Evolutionary conservation across 2,888 invertebrate genomes (phyloP).

Genomic region (Pecten maximus): DNA sequence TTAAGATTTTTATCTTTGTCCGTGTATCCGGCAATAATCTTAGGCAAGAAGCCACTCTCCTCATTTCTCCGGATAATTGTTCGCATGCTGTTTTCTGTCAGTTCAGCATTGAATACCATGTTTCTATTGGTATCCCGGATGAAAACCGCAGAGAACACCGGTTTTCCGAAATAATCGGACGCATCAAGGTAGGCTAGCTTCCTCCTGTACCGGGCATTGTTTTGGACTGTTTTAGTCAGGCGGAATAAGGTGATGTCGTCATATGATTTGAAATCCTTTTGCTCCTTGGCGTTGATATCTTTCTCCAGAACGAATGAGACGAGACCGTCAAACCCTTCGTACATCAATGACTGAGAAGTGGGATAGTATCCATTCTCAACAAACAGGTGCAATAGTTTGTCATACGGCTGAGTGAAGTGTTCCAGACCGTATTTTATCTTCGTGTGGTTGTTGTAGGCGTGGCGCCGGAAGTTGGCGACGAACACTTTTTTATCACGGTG

Average conservation of each 20-base stretch:
- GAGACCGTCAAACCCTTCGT: conserved; percentile 68
- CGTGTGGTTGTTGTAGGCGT: conserved; percentile 65
- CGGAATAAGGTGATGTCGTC: conserved; percentile 65
- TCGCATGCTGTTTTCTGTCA: conserved; percentile 61
- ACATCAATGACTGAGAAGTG: conserved; percentile 73
- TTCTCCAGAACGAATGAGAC: conserved; percentile 76
- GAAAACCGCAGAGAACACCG: conserved; percentile 77
- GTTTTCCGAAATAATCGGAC: conserved; percentile 69
- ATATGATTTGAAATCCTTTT: conserved; percentile 68
- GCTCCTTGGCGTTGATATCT: conserved; percentile 56
- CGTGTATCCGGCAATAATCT: conserved; percentile 72
- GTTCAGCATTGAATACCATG: conserved; percentile 71
- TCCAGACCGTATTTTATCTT: conserved; percentile 74
- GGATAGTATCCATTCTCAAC: conserved; percentile 74
- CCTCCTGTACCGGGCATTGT: conserved; percentile 65
- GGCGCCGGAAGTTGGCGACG: conserved; percentile 72
- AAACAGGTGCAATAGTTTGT: conserved; percentile 72
- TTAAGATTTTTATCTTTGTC: conserved; percentile 58
- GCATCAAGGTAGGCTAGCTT: conserved; percentile 74
- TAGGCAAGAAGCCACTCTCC: conserved; percentile 68
- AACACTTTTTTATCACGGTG: conserved; percentile 67
- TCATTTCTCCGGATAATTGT: conserved; percentile 64
- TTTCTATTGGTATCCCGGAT: conserved; percentile 64
- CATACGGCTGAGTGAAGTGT: conserved; percentile 74
- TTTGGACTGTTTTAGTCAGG: conserved; percentile 66